Evolutionary conservation across 2,888 invertebrate species (phyloP).

Genomic region (Nemapogon koenigi): DNA sequence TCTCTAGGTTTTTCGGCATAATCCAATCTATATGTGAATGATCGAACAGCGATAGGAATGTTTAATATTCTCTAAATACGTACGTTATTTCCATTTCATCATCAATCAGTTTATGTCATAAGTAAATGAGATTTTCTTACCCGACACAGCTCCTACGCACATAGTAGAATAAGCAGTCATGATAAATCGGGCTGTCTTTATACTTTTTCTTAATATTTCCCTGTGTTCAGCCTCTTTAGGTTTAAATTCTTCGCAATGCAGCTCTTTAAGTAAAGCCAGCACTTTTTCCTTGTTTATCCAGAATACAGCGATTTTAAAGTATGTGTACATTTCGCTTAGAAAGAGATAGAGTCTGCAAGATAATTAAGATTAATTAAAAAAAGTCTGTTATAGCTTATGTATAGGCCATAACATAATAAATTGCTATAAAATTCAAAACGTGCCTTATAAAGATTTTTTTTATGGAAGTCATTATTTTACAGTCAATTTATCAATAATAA

Average conservation of each 20-base stretch:
- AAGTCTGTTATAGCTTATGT: too few relatives aligned
- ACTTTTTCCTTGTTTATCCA: slow-evolving; percentile 51
- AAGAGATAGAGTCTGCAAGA: slow-evolving; percentile 51
- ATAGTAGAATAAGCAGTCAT: slow-evolving; percentile 52
- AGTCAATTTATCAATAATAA: too few relatives aligned
- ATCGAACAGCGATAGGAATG: too few relatives aligned
- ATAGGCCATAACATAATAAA: too few relatives aligned
- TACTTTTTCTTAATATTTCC: slow-evolving; percentile 39
- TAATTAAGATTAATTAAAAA: not conserved
- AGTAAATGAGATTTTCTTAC: slow-evolving; percentile 22
- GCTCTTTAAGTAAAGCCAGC: slow-evolving; percentile 36
- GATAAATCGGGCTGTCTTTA: slow-evolving; percentile 42
- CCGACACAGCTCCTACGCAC: slow-evolving; percentile 53
- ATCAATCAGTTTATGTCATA: not conserved
- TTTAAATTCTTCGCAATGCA: slow-evolving; percentile 44
- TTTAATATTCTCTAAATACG: not conserved
- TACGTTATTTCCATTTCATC: not conserved
- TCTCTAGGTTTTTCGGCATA: too few relatives aligned
- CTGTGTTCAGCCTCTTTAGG: slow-evolving; percentile 44
- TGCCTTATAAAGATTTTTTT: too few relatives aligned
- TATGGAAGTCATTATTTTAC: too few relatives aligned
- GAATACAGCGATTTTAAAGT: slow-evolving; percentile 50
- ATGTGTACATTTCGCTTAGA: slow-evolving; percentile 58
- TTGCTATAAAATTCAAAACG: too few relatives aligned
- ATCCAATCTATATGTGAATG: too few relatives aligned